These are phyloP conservation scores for Dromas ardeola DNA, from an alignment of 2,113 vertebrate species.

Conservation along the genomic window DNA sequence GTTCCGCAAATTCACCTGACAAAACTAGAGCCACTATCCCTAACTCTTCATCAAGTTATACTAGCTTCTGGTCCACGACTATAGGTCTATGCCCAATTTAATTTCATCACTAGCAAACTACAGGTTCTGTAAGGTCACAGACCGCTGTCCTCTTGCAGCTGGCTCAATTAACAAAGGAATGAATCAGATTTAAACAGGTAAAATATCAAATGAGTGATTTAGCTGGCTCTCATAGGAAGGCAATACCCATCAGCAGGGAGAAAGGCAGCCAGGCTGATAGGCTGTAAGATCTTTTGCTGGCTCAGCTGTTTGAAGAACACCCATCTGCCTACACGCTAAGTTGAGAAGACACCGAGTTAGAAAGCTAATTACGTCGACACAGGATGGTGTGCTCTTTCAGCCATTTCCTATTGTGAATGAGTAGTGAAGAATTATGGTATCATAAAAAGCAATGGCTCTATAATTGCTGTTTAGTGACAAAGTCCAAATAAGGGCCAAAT, in stretches of 20 bases:
- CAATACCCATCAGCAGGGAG: not conserved
- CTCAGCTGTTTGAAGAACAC: not conserved
- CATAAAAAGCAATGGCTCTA: not conserved
- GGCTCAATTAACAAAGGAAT: not conserved
- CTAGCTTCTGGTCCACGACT: not conserved
- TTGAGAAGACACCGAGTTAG: not conserved
- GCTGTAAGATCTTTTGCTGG: not conserved
- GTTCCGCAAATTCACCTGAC: not conserved
- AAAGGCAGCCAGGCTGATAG: not conserved
- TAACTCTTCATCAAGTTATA: not conserved
- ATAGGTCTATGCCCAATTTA: not conserved
- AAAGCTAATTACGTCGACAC: not conserved
- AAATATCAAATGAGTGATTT: not conserved
- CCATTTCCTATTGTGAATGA: not conserved
- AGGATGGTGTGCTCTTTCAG: not conserved
- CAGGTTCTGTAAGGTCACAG: fast-evolving
- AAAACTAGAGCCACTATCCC: not conserved
- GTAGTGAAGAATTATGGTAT: not conserved
- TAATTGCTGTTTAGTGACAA: not conserved
- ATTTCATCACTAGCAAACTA: not conserved
- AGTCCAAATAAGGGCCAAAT: not conserved
- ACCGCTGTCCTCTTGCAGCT: not conserved
- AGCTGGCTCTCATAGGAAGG: not conserved
- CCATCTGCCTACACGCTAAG: not conserved
- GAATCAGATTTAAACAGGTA: not conserved